A percentile compares a stretch with the other conserved stretches of the same genome.
Evolutionary conservation across 2,888 invertebrate species (phyloP).

Genomic region (Harpalus rufipes): DNA sequence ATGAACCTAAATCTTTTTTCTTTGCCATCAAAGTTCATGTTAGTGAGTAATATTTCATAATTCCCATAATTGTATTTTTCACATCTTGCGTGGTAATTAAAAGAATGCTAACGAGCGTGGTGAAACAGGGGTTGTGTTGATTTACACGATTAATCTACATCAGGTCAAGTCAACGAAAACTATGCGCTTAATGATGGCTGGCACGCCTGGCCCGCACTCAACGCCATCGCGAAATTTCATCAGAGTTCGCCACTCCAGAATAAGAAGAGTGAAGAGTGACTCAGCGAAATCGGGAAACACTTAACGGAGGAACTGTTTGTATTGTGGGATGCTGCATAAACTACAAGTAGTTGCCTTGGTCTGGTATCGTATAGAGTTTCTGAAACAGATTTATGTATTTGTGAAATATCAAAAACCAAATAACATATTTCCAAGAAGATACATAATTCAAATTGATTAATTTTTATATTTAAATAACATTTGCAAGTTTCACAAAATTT

Average conservation of each 20-base stretch:
- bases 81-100: conserved; percentile 41
- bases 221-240: conserved; percentile 42
- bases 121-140: conserved; percentile 22
- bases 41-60: conserved; percentile 11
- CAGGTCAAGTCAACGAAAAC: conserved; percentile 41
- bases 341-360: not conserved
- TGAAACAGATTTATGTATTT: too few relatives aligned
- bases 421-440: too few relatives aligned
- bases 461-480: too few relatives aligned
- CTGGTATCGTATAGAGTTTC: not conserved
- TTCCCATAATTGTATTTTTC: conserved; percentile 16
- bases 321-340: conserved; percentile 4
- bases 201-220: conserved; percentile 6
- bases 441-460: too few relatives aligned
- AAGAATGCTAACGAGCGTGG: conserved; percentile 26
- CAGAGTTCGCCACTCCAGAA: conserved; percentile 17
- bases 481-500: too few relatives aligned
- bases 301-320: conserved; percentile 17
- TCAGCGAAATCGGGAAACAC: conserved; percentile 46
- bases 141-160: conserved; percentile 49
- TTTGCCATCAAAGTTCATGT: conserved; percentile 24
- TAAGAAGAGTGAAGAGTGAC: not conserved
- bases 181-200: conserved; percentile 44
- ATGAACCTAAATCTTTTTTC: conserved; percentile 4
- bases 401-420: too few relatives aligned